Percentiles rank a stretch among this genome's conserved stretches.
Evolutionary conservation across 2,113 vertebrate species (phyloP).

Genomic region (Nothocercus julius): DNA sequence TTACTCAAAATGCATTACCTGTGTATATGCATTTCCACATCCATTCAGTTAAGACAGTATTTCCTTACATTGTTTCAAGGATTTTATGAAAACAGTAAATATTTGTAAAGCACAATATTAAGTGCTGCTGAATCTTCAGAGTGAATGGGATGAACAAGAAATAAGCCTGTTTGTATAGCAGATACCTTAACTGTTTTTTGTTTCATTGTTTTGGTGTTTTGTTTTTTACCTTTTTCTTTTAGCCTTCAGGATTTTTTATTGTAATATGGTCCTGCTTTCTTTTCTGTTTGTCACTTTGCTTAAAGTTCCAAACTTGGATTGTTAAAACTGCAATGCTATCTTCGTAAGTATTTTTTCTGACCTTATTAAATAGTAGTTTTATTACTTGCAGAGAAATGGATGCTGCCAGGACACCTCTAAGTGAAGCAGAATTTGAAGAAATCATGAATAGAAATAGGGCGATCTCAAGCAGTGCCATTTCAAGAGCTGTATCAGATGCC

Average conservation of each 20-base stretch:
- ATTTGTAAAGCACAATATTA: constrained; percentile 45
- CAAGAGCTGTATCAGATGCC: constrained; percentile 96
- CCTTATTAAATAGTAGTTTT: constrained; percentile 60
- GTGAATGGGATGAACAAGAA: constrained; percentile 20
- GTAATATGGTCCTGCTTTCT: constrained; percentile 68
- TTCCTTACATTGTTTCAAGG: not conserved
- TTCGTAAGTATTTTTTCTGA: not conserved
- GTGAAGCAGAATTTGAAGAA: constrained; percentile 99
- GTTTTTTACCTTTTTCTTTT: not conserved
- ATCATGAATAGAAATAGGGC: constrained; percentile 99
- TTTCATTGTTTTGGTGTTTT: not conserved
- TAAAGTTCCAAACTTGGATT: constrained; percentile 64
- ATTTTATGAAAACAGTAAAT: constrained; percentile 9
- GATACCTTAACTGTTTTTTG: constrained; percentile 20
- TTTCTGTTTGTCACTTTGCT: constrained; percentile 72
- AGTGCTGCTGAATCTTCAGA: constrained; percentile 51
- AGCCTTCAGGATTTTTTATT: constrained; percentile 66
- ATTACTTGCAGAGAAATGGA: constrained; percentile 92
- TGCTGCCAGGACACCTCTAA: constrained; percentile 91
- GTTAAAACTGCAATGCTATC: constrained; percentile 41
- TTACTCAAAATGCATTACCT: constrained; percentile 43
- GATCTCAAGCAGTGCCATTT: constrained; percentile 98
- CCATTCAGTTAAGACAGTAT: constrained; percentile 19
- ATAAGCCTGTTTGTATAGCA: constrained; percentile 8
- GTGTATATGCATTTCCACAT: constrained; percentile 48